Evolutionary conservation across 2,888 invertebrate genomes (phyloP).

Genomic region (Harpagoxenus sublaevis): DNA sequence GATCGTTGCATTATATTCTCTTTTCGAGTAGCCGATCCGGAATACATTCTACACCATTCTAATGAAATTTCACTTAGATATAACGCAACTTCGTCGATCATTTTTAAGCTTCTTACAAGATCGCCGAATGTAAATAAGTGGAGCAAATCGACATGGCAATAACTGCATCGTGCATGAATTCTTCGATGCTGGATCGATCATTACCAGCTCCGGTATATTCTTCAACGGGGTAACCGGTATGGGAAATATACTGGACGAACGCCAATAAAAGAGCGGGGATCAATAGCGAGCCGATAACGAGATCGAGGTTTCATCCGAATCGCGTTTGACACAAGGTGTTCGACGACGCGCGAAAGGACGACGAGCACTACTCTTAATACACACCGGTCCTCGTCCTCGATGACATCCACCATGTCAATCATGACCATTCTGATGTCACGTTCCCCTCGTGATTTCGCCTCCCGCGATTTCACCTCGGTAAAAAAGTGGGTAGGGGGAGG

Average conservation of each 20-base stretch:
- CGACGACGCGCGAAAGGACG: neutral
- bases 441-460: neutral
- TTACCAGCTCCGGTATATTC: neutral
- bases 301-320: neutral
- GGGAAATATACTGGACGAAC: conserved; percentile 17
- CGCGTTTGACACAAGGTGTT: neutral
- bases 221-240: neutral
- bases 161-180: neutral
- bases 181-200: conserved; percentile 11
- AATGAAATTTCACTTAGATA: neutral
- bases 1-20: neutral
- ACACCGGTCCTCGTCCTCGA: conserved; percentile 84
- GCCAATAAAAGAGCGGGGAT: conserved; percentile 35
- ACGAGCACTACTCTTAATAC: conserved; percentile 62
- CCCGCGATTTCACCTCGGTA: neutral
- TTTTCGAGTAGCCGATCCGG: neutral
- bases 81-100: neutral
- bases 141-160: neutral
- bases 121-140: neutral
- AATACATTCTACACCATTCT: neutral
- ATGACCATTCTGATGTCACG: conserved; percentile 82
- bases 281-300: conserved; percentile 38
- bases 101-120: neutral
- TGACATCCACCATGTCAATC: conserved; percentile 84
- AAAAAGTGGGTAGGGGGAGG: neutral